Evolutionary conservation across 2,888 invertebrate species (phyloP), one percentile per base, ranked within the genome.

Genomic region (Furcula furcula): DNA sequence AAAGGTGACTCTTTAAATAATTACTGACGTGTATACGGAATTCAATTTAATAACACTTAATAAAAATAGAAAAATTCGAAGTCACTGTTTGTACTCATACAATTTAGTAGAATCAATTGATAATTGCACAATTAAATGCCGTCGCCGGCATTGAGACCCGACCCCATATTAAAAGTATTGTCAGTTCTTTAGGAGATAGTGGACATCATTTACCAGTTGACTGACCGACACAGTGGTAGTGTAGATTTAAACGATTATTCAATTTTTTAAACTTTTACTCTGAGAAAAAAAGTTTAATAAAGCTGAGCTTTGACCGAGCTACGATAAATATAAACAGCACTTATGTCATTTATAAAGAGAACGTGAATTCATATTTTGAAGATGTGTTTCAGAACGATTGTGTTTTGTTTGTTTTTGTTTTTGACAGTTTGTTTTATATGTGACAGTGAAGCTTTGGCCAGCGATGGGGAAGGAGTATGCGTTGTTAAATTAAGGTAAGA

Each of bases 391-490:
- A 66, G 45, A 40, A 46, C 34, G 3, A 31, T 53, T 11, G 36
- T 57, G 9, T 47, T 55, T 30, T 49, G 47, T 55, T 27, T 43
- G 15, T 31, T 58, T 20, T 25, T 57, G 12, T 13, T 57, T 3
- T 15, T 60, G 5, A 3, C 47, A 0, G 19, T 56, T 7, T 34
- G 41, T 26, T 46, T 57, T 13, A 11, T 51, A 5, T 27, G 32
- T 18, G 34, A 49, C 2, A 39, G 43, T 1, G 39, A 52, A 4
- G 40, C 62, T 14, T 52, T 77, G 32, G 56, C 65, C 10, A 28
- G 41, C 0, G 57, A 59, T 1, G 68, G 65, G 3, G 40, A 55
- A 7, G 77, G 77, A 14, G 74, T 70, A 1, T 76, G 77, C 40
- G 40, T 55, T 0, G 70, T 61, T 3, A 68, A 53, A 36, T 54